Conservation (phyloP, 2,888 invertebrate genomes). For the Molorchus minor region DNA sequence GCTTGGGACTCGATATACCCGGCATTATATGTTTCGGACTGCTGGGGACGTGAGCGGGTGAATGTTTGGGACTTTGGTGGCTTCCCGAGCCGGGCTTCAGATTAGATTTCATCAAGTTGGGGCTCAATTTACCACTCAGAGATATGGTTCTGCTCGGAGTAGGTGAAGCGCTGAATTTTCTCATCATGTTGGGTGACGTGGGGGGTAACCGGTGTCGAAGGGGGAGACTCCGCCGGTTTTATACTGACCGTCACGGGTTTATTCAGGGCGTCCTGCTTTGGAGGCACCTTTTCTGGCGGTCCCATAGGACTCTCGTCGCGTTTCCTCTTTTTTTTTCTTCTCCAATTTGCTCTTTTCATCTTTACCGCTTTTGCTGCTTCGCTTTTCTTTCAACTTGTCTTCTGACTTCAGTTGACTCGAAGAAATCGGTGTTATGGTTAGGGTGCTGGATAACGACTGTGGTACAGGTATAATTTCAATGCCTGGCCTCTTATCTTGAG, state of each 20-base stretch:
- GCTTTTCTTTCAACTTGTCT: slow-evolving; percentile 50
- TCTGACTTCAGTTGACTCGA: slow-evolving; percentile 60
- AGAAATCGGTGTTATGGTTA: slow-evolving; percentile 86
- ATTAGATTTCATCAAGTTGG: slow-evolving; percentile 66
- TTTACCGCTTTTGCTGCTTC: slow-evolving; percentile 39
- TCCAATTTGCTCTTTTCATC: slow-evolving; percentile 65
- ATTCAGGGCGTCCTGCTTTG: slow-evolving; percentile 71
- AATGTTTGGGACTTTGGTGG: slow-evolving; percentile 77
- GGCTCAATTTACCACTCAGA: slow-evolving; percentile 69
- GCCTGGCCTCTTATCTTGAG: slow-evolving; percentile 74
- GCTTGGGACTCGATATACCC: slow-evolving; percentile 79
- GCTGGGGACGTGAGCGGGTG: slow-evolving; percentile 72
- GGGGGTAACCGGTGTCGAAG: slow-evolving; percentile 61
- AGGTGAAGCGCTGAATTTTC: slow-evolving; percentile 79
- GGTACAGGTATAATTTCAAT: slow-evolving; percentile 88
- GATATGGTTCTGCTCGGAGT: slow-evolving; percentile 73
- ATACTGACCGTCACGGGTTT: slow-evolving; percentile 80
- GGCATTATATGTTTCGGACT: slow-evolving; percentile 77
- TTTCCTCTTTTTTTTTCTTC: slow-evolving; percentile 78
- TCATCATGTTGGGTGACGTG: slow-evolving; percentile 72
- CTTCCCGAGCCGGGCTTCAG: slow-evolving; percentile 66
- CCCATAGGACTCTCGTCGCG: slow-evolving; percentile 83
- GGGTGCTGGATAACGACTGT: slow-evolving; percentile 73
- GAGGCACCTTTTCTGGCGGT: slow-evolving; percentile 81
- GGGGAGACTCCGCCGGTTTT: slow-evolving; percentile 72